Percentiles rank a stretch among this genome's conserved stretches.
These are phyloP conservation scores for Turritopsis dohrnii DNA, from an alignment of 30 jellyfish, hydroid and myxozoan species.

Conservation along the genomic window DNA sequence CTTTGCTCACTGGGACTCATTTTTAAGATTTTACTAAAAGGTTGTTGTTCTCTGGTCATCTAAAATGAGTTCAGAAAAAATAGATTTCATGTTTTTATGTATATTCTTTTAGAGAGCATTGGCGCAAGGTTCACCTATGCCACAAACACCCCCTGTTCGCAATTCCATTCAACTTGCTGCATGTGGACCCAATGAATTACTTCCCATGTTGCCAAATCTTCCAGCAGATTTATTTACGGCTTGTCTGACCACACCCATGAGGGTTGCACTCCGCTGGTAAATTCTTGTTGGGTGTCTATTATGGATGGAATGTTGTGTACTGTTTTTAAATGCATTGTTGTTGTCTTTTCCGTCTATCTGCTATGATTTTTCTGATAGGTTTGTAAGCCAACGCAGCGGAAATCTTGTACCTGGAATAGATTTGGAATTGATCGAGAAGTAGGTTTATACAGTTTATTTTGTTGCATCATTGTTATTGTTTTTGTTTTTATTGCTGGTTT, in stretches of 20 bases:
- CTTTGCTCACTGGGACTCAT: too few relatives aligned
- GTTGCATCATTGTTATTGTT: background rate
- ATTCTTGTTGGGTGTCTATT: background rate
- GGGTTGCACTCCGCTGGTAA: conserved; percentile 88
- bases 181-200: conserved; percentile 73
- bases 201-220: conserved; percentile 85
- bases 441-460: background rate
- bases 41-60: background rate
- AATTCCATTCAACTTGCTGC: conserved; percentile 93
- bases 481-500: background rate
- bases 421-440: conserved; percentile 79
- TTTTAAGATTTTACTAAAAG: too few relatives aligned
- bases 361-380: conserved; percentile 47
- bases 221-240: conserved; percentile 95
- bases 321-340: too few relatives aligned
- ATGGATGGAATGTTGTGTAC: too few relatives aligned
- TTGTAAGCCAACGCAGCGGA: conserved; percentile 85
- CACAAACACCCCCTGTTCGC: conserved; percentile 76
- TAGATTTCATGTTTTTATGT: background rate
- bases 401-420: conserved; percentile 81
- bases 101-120: conserved; percentile 24
- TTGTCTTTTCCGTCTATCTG: too few relatives aligned
- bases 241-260: conserved; percentile 93
- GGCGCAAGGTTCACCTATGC: conserved; percentile 74
- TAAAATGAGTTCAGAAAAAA: background rate